Base-by-base conservation (phyloP, 2,888 invertebrate species). In the Drosophila mayaguana region DNA sequence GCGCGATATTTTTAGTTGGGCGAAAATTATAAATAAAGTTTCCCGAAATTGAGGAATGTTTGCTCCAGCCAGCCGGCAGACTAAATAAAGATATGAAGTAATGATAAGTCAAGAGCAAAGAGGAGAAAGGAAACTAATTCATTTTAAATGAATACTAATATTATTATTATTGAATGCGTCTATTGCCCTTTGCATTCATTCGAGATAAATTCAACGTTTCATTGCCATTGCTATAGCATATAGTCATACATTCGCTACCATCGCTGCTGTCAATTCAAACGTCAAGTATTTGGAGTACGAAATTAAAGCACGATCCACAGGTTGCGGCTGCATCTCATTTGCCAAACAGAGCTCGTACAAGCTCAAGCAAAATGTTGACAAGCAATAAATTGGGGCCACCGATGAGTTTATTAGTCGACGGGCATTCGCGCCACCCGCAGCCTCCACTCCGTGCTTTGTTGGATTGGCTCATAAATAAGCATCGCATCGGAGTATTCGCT, bases 321-420 rank as follows among this genome's bases (percentile, higher is more conserved):
- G 20, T 12, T 18, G 22, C 18, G 36, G 16, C 28, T 28, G 25
- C 46, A 32, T 11, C 43, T 38, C 38, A 53, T 46, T 34, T 20
- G 28, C 20, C 32, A 16, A 22, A 16, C n/a, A 20, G 14, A 18
- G 3, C 43, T 25, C 36, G 45, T 42, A 36, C n/a, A 55, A 28
- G 28, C 53, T 11, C 22, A 56, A 50, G 63, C 72, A 34, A 62
- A 73, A 75, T 63, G 61, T 65, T 65, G 76, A 45, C 80, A 82
- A 63, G 69, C 75, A 66, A 81, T 78, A 69, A 72, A 72, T 66
- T 50, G 78, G 60, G 48, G 60, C 63, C 55, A 61, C 32, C 72
- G 79, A 89, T 78, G 85, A 73, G 85, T 84, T 89, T 89, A 87
- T 83, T 87, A 84, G 89, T 71, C 87, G 68, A 7, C 43, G 36